Evolutionary conservation across 1,140 invertebrate genomes (phyloP), one percentile per base, ranked within the genome.

Genomic region (Akabosia matsudoensis): DNA sequence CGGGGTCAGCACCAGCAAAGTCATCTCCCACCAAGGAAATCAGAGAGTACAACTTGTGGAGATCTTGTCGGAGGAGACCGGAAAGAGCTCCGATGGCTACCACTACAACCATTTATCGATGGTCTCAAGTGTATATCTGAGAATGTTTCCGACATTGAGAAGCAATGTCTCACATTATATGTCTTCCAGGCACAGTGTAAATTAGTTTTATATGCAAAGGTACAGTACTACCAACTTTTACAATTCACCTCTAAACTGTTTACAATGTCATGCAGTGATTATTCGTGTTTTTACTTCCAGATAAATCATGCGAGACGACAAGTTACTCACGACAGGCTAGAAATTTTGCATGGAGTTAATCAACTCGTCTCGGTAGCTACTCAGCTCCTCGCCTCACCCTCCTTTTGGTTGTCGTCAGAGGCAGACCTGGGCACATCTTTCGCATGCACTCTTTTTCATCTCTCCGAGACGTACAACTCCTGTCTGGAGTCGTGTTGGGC

Each of bases 151-250:
- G 78, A 81, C 34, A 71, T 73, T 52, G 76, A 79, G 33, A 74
- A 74, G 33, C 80, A 81, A 70, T 81, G 75, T 37, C 31, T 51
- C 0, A 71, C 74, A 28, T 67, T 81, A 30, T 78, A 76, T 31
- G 72, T 77, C 52, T 81, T 76, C 71, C 76, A 81, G 37, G 24
- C 76, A 24, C 80, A 81, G 56, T 81, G 78, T 64, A 81, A 81
- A 78, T 75, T 81, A 67, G 74, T 79, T 71, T 52, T 79, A 31
- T 79, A 71, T 67, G 70, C 74, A 22, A 81, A 81, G 75, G 80
- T 81, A 64, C 7, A 7, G 7, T 10, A 64, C 13, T 64, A 14
- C 4, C 56, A 7, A 64, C 22, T 64, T 45, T 45, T 45, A n/a
- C n/a, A 45, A 64, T 64, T n/a, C 26, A 24, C 7, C 10, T n/a